Evolutionary conservation across 1,140 invertebrate genomes (phyloP).

Genomic region (Lucilia cuprina): DNA sequence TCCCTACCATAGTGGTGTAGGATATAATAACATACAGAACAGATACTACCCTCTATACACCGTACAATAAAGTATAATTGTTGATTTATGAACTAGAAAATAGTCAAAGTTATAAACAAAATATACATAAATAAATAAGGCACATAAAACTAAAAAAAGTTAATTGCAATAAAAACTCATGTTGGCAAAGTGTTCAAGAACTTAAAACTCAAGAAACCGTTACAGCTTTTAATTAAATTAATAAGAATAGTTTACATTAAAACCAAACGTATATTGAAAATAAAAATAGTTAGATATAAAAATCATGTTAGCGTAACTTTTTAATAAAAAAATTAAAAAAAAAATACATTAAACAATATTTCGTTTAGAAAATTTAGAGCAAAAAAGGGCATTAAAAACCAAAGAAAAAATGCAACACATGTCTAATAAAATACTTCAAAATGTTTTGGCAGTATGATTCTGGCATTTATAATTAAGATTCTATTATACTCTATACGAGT

Average conservation of each 20-base stretch:
- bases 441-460: no score
- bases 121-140: neutral
- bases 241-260: neutral
- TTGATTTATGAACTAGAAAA: slow-evolving; percentile 2
- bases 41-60: no score
- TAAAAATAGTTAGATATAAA: neutral
- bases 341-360: no score
- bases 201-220: neutral
- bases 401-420: no score
- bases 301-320: slow-evolving; percentile 3
- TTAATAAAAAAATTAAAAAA: neutral
- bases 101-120: neutral
- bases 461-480: no score
- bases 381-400: no score
- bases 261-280: neutral
- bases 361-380: no score
- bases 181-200: neutral
- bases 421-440: no score
- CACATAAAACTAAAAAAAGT: neutral
- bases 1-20: no score
- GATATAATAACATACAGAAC: no score
- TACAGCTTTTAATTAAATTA: neutral
- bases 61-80: neutral
- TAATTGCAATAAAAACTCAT: neutral
- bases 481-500: no score